These are phyloP conservation scores for Poecilia wingei DNA, from an alignment of 2,797 vertebrate genomes.

Conservation along the genomic window DNA sequence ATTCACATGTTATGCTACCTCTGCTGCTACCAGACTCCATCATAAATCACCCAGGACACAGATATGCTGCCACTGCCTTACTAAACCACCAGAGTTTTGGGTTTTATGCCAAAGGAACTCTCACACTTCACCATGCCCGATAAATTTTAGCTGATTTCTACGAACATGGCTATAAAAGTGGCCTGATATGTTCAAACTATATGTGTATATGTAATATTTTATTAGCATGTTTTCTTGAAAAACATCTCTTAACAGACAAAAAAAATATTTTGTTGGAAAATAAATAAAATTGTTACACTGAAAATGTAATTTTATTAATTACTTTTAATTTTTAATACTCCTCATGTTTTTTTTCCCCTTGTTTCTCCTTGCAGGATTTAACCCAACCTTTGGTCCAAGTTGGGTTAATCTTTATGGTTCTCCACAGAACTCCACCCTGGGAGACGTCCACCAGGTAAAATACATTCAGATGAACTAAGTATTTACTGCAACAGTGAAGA, in stretches of 20 bases:
- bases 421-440: conserved; percentile 85
- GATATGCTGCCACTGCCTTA: neutral
- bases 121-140: neutral
- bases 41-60: neutral
- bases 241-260: neutral
- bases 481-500: neutral
- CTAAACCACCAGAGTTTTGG: neutral
- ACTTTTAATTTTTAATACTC: neutral
- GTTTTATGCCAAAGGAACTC: neutral
- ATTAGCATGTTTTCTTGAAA: neutral
- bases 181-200: neutral
- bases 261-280: neutral
- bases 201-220: neutral
- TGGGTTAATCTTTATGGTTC: conserved; percentile 95
- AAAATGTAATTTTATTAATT: neutral
- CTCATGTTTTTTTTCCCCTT: neutral
- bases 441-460: conserved; percentile 84
- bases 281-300: neutral
- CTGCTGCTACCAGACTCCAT: neutral
- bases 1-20: neutral
- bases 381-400: conserved; percentile 90
- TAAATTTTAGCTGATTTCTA: neutral
- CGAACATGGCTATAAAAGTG: neutral
- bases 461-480: neutral
- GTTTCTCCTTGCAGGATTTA: conserved; percentile 82